Base-by-base conservation (phyloP, 30 jellyfish, hydroid and myxozoan genomes). In the Clytia hemisphaerica region DNA sequence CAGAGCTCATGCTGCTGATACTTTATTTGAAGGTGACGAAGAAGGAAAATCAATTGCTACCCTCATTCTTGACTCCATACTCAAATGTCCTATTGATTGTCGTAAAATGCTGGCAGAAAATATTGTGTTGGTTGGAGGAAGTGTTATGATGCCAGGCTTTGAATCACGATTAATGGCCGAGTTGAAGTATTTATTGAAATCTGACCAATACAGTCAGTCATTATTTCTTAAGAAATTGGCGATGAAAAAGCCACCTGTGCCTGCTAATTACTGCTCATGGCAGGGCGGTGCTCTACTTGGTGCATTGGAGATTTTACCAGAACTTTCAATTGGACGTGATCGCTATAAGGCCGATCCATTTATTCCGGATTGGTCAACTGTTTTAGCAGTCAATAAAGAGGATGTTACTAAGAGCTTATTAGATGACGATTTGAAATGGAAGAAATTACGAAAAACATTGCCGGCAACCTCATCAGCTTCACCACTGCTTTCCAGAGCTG, bases 201-300 rank as follows among this genome's bases (percentile, higher is more conserved):
- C 73, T 22, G 95, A 64, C 3, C 35, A 62, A n/a, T 89, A 81
- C 60, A 47, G 53, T 9, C 54, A 81, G 30, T 80, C 76, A 45
- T 73, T 89, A 26, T 93, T 93, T 25, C 27, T 89, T 6, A 81
- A 67, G 55, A 76, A 42, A 2, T 53, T 81, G 27, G 71, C 76
- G 55, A 58, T 89, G 16, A 76, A 84, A 9, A 66, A 59, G 35
- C 83, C 93, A n/a, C 93, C 94, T 0, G 93, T 89, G 1, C 92
- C 85, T 9, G 94, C 94, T 27, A 89, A 89, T 63, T 89, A 77
- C 57, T 75, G 73, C 2, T 66, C 92, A 0, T 89, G 98, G 98
- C 86, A 73, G 25, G 98, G 98, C 31, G 98, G 94, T 37, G 95
- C 98, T 14, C 71, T 89, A 47, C 75, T 75, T 77, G 94, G 98